These are phyloP conservation scores for Loris lydekkerianus DNA, from an alignment of 2,797 vertebrate genomes.

Conservation along the genomic window DNA sequence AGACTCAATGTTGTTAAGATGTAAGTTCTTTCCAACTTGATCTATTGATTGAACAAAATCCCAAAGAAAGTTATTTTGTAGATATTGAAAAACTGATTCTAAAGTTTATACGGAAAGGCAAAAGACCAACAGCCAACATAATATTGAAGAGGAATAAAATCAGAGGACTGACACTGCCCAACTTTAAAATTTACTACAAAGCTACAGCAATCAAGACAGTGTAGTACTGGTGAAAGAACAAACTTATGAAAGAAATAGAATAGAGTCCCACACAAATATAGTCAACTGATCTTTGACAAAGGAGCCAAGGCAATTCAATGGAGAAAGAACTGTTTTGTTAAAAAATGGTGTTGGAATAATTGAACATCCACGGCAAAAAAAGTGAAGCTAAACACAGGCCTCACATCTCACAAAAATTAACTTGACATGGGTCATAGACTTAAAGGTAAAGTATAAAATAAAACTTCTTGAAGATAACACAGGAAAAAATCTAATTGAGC, in stretches of 20 bases:
- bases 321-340: background rate
- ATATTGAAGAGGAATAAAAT: background rate
- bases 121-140: background rate
- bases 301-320: background rate
- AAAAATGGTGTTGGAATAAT: background rate
- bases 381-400: background rate
- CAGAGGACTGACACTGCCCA: background rate
- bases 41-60: background rate
- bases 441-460: slow-evolving; percentile 23
- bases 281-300: background rate
- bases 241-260: background rate
- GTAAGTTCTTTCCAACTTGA: background rate
- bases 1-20: background rate
- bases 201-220: background rate
- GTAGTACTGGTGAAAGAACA: background rate
- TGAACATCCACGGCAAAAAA: background rate
- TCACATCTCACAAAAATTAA: slow-evolving; percentile 14
- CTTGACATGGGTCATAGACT: background rate
- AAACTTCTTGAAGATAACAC: background rate
- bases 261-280: background rate
- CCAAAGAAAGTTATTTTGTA: background rate
- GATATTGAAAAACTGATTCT: background rate
- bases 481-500: background rate
- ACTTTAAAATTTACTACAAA: background rate
- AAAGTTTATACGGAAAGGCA: background rate